Base-by-base conservation (phyloP, 1,140 invertebrate genomes). In the Drosophila subpulchrella region DNA sequence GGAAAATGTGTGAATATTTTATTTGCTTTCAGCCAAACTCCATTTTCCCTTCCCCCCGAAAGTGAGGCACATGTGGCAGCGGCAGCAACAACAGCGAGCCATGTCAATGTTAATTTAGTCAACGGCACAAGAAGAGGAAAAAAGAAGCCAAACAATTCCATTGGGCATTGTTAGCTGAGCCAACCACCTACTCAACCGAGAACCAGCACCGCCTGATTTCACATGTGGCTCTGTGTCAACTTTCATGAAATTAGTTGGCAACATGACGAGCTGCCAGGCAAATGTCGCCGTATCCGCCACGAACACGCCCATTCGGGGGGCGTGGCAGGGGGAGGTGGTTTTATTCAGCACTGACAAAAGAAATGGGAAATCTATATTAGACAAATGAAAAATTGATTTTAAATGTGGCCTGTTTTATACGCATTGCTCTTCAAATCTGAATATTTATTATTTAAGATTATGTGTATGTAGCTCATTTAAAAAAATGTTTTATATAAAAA, bases 231-330 rank as follows among this genome's bases (percentile, higher is more conserved):
- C 84, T 73, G 68, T 91, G 89, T 91, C 88, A 91, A 91, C 78
- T 91, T 82, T 88, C 78, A 84, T 81, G 84, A 91, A 91, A 91
- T 91, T 91, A 91, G 88, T 84, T 91, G 78, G 83, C 89, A 91
- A 88, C 88, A 91, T 91, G 88, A 90, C 88, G 88, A 90, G 84
- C 81, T 84, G 85, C 85, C 81, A 84, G 57, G 50, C 56, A 73
- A 72, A 62, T 71, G 83, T 62, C 70, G 54, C 46, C 71, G 73
- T 39, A 55, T 41, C 58, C 65, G 71, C 36, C 59, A 57, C 50
- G 53, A 67, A 84, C 81, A 90, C 81, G 81, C 85, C 86, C 81
- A 85, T 89, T 72, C 67, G 77, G 48, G 13, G 34, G 36, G 41
- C 58, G 50, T 27, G 42, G n/a, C 48, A 34, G 13, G 17, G 36